Percentiles rank a stretch among this genome's conserved stretches.
Evolutionary conservation across 2,888 invertebrate genomes (phyloP).

Genomic region (Lepidocyrtinus sp.): DNA sequence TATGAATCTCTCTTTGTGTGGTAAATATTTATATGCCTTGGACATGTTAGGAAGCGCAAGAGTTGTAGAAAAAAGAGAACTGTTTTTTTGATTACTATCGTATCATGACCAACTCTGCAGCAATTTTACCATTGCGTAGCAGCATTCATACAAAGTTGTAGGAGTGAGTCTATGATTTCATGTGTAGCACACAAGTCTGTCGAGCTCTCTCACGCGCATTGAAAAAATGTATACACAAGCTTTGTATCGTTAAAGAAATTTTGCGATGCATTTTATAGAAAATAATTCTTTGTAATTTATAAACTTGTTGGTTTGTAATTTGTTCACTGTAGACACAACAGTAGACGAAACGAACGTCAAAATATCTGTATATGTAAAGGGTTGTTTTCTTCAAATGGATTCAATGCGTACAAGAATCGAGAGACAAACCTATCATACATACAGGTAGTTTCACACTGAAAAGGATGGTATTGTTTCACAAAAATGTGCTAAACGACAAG

Average conservation of each 20-base stretch:
- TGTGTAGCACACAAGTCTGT: background rate
- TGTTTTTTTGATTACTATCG: background rate
- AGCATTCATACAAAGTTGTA: background rate
- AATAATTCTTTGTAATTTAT: background rate
- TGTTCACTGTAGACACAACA: too few species aligned
- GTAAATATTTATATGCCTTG: background rate
- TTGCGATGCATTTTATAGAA: background rate
- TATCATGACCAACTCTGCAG: background rate
- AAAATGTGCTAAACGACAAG: background rate
- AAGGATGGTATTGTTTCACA: background rate
- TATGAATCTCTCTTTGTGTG: background rate
- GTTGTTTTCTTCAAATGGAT: background rate
- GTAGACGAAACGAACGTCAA: background rate
- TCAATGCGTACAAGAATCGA: background rate
- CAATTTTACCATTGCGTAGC: background rate
- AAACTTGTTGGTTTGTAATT: background rate
- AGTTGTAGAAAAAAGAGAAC: background rate
- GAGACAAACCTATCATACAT: background rate
- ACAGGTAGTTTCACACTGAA: background rate
- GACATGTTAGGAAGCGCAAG: background rate
- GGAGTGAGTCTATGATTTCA: background rate
- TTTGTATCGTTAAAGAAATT: background rate
- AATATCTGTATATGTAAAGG: background rate
- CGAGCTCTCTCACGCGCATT: background rate
- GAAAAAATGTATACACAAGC: too few species aligned